A percentile compares a stretch with the other conserved stretches of the same genome.
Conservation (phyloP, 1,140 invertebrate genomes). For the Carposina sasakii region DNA sequence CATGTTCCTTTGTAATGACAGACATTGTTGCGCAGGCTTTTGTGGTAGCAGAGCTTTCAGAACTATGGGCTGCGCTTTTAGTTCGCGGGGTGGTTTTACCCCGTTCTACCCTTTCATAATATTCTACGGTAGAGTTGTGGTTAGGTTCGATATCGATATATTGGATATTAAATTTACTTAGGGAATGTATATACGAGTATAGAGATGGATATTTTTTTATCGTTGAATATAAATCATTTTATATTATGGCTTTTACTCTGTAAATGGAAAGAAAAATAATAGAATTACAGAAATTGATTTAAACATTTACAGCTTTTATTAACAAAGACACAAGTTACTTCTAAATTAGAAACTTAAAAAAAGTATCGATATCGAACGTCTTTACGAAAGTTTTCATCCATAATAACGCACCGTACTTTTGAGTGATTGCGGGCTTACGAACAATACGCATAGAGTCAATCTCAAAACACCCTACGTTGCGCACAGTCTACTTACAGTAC, state of each 20-base stretch:
- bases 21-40: conserved; percentile 54
- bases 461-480: conserved; percentile 19
- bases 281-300: too few species aligned
- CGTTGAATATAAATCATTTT: too few species aligned
- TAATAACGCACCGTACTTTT: conserved; percentile 49
- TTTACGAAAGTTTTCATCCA: conserved; percentile 26
- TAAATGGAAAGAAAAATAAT: too few species aligned
- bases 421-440: conserved; percentile 64
- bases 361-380: conserved; percentile 10
- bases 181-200: too few species aligned
- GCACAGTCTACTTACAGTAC: too few species aligned
- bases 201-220: too few species aligned
- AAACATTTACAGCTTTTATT: too few species aligned
- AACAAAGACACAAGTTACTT: too few species aligned
- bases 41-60: conserved; percentile 38
- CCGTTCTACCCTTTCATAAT: conserved; percentile 32
- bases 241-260: too few species aligned
- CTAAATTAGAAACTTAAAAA: too few species aligned
- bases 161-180: too few species aligned
- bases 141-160: neutral
- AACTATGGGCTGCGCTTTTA: conserved; percentile 49
- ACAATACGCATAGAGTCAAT: conserved; percentile 61
- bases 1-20: conserved; percentile 9
- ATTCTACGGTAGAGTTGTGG: conserved; percentile 1
- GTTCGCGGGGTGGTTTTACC: too few species aligned